phyloP scores from a whole-genome alignment of 2,113 vertebrate genomes.

The Ctenodactylus gundi region DNA sequence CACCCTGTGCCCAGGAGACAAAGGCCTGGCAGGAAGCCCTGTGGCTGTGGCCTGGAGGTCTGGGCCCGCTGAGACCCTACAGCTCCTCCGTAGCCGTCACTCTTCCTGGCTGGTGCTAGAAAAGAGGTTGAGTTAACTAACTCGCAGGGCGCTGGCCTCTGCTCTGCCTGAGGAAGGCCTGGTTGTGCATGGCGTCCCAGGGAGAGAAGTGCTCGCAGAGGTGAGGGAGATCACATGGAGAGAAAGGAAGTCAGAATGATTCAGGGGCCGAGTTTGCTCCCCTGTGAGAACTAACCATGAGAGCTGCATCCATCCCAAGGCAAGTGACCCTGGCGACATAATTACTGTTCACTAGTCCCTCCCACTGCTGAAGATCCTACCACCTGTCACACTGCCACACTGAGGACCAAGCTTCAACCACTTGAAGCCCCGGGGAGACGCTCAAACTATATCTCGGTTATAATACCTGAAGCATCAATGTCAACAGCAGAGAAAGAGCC shows the following conservation, averaged over 20 bases:
- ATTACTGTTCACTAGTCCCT: too few species aligned
- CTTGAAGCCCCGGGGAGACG: not conserved
- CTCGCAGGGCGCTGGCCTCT: not conserved
- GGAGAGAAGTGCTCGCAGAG: fast-evolving
- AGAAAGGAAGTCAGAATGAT: not conserved
- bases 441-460: too few species aligned
- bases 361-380: not conserved
- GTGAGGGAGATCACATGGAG: not conserved
- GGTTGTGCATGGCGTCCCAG: not conserved
- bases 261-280: not conserved
- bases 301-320: not conserved
- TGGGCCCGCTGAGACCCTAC: not conserved
- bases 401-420: not conserved
- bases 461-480: fast-evolving
- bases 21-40: not conserved
- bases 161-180: too few species aligned
- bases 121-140: too few species aligned
- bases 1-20: not conserved
- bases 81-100: not conserved
- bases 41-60: fast-evolving
- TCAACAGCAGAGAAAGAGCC: fast-evolving
- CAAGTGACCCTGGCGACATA: not conserved
- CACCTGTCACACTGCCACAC: too few species aligned
- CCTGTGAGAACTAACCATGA: not conserved
- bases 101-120: not conserved